Conservation (phyloP, 2,113 vertebrate genomes). For the Onychostoma macrolepis region DNA sequence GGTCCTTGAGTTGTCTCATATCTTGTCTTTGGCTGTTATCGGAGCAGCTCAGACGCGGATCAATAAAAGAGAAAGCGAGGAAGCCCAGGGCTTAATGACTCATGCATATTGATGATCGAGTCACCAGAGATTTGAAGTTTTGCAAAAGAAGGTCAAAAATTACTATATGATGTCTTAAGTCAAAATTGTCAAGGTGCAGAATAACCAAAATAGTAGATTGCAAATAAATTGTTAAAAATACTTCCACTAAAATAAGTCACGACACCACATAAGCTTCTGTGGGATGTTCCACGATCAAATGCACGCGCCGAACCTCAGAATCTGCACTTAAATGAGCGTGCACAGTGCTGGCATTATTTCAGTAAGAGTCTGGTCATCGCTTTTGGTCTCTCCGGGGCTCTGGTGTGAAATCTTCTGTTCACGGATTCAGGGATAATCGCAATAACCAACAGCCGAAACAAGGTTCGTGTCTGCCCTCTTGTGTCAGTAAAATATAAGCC, state of each 20-base stretch:
- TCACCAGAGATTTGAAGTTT: slow-evolving; percentile 11
- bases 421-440: background rate
- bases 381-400: background rate
- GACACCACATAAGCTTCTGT: background rate
- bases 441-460: background rate
- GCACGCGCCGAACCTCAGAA: background rate
- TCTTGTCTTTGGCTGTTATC: slow-evolving; percentile 33
- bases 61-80: slow-evolving; percentile 59
- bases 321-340: background rate
- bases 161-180: background rate
- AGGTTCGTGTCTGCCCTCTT: slow-evolving; percentile 26
- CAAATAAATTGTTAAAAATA: background rate
- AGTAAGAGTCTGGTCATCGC: background rate
- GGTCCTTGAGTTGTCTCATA: slow-evolving; percentile 41
- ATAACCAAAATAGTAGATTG: too few relatives aligned
- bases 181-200: background rate
- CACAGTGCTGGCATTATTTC: background rate
- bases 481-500: slow-evolving; percentile 25
- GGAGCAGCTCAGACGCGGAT: slow-evolving; percentile 55
- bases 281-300: background rate
- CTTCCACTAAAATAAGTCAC: background rate
- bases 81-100: slow-evolving; percentile 16
- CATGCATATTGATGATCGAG: slow-evolving; percentile 38
- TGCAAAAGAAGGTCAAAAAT: background rate
- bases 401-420: background rate